Conservation (phyloP, 1,140 invertebrate species). For the Lordiphosa collinella region DNA sequence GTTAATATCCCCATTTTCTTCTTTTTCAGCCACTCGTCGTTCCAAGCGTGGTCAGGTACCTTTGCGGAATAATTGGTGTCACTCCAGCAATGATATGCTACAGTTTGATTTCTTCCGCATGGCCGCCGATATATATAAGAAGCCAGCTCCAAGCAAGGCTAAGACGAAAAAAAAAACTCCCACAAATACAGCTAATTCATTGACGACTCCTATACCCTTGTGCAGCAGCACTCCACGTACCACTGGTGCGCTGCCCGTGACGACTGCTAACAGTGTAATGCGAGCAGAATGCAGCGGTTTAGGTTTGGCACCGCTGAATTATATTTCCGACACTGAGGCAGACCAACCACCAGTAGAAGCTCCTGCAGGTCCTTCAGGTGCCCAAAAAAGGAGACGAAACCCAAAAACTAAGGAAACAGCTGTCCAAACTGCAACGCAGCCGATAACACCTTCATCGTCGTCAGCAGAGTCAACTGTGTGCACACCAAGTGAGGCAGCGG, state of each 20-base stretch:
- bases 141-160: not conserved
- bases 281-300: too few relatives aligned
- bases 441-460: too few relatives aligned
- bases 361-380: too few relatives aligned
- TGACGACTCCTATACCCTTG: slow-evolving; percentile 1
- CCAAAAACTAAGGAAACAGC: too few relatives aligned
- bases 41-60: slow-evolving; percentile 62
- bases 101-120: slow-evolving; percentile 12
- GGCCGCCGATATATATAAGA: not conserved
- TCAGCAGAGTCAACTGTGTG: too few relatives aligned
- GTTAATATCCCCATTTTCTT: not conserved
- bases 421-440: too few relatives aligned
- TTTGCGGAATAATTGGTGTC: slow-evolving; percentile 35
- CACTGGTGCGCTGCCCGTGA: not conserved
- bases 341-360: too few relatives aligned
- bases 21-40: slow-evolving; percentile 28
- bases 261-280: too few relatives aligned
- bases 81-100: slow-evolving; percentile 28
- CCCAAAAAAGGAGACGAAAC: too few relatives aligned
- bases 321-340: too few relatives aligned
- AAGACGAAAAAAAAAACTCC: not conserved
- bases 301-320: too few relatives aligned
- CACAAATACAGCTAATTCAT: not conserved
- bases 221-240: slow-evolving; percentile 32
- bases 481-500: too few relatives aligned